A percentile compares a stretch with the other conserved stretches of the same genome.
These are phyloP conservation scores for Adela reaumurella DNA, from an alignment of 2,888 invertebrate genomes.

Conservation along the genomic window DNA sequence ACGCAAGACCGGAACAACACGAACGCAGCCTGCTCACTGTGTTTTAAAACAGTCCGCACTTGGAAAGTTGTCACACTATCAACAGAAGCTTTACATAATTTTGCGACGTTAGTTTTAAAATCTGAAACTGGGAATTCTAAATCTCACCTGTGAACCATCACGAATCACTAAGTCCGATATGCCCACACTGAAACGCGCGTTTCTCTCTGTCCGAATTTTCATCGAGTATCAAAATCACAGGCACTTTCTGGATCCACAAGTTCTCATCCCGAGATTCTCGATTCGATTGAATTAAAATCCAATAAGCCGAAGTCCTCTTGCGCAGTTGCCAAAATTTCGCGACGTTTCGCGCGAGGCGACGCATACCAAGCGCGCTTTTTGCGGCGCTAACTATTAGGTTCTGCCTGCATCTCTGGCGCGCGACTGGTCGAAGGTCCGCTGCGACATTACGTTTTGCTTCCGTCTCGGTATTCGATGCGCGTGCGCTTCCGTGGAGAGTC, in stretches of 20 bases:
- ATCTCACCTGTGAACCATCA: background rate
- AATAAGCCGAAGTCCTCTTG: slow-evolving; percentile 13
- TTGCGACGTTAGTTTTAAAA: too few species aligned
- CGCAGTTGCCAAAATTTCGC: slow-evolving; percentile 43
- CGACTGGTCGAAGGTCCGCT: background rate
- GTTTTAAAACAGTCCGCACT: too few species aligned
- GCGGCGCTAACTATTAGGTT: background rate
- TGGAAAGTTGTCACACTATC: too few species aligned
- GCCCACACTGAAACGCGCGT: background rate
- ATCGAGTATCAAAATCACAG: background rate
- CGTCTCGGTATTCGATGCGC: background rate
- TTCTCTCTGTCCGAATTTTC: background rate
- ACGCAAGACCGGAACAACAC: too few species aligned
- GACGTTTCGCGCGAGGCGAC: slow-evolving; percentile 24
- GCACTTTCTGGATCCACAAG: slow-evolving; percentile 18
- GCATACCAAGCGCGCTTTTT: slow-evolving; percentile 29
- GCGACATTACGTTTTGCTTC: background rate
- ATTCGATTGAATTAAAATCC: slow-evolving; percentile 25
- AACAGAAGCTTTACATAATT: too few species aligned
- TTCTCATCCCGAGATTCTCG: slow-evolving; percentile 29
- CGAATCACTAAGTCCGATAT: background rate
- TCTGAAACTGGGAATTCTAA: too few species aligned
- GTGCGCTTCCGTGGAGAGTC: background rate
- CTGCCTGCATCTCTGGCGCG: background rate
- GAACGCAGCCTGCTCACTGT: too few species aligned